Evolutionary conservation across 30 jellyfish, hydroid and myxozoan genomes (phyloP).

Genomic region (Aurelia sp.): DNA sequence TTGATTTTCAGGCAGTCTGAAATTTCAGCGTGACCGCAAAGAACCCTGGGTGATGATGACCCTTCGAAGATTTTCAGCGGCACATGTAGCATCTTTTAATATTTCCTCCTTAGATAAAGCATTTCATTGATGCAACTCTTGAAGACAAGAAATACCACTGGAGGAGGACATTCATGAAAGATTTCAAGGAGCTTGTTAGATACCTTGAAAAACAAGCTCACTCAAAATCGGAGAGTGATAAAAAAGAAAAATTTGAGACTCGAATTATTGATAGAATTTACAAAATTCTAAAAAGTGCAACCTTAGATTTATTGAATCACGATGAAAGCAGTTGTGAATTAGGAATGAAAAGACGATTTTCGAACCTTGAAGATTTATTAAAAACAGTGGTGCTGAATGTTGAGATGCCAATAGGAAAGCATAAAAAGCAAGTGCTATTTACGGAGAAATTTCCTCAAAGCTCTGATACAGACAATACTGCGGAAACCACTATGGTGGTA

Average conservation of each 20-base stretch:
- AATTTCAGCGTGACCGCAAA: too few relatives aligned
- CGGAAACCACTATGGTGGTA: not conserved
- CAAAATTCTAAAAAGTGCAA: too few relatives aligned
- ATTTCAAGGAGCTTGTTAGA: not conserved
- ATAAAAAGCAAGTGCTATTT: constrained; percentile 4
- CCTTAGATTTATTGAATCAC: too few relatives aligned
- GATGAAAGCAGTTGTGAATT: not conserved
- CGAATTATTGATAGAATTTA: too few relatives aligned
- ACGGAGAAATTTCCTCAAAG: too few relatives aligned
- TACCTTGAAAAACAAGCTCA: constrained; percentile 22
- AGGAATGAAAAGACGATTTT: not conserved
- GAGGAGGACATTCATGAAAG: not conserved
- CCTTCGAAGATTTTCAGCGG: too few relatives aligned
- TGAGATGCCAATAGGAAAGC: not conserved
- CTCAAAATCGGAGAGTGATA: too few relatives aligned
- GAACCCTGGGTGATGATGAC: too few relatives aligned
- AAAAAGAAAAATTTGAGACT: too few relatives aligned
- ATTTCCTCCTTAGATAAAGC: constrained; percentile 13
- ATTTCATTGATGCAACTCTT: constrained; percentile 1
- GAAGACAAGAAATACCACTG: constrained; percentile 18
- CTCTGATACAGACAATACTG: constrained; percentile 11
- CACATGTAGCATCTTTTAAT: not conserved
- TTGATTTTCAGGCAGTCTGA: too few relatives aligned
- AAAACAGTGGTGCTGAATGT: constrained; percentile 21
- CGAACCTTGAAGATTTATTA: constrained; percentile 27